phyloP scores from a whole-genome alignment of 2,888 invertebrate genomes.

The Nysson spinosus region DNA sequence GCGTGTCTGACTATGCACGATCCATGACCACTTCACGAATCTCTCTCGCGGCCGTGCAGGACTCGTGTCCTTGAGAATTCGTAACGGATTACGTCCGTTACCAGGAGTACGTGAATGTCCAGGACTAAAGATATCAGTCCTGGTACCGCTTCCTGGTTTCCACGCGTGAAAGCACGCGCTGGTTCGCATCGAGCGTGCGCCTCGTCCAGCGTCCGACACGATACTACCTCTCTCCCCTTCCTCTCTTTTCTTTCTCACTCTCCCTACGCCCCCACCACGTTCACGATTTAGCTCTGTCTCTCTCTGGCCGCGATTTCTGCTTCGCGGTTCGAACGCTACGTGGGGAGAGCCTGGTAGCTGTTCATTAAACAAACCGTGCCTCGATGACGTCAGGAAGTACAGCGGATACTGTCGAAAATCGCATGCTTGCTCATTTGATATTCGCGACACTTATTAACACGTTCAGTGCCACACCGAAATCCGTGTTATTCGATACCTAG shows the following conservation, averaged over 20 bases:
- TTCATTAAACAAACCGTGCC: slow-evolving; percentile 50
- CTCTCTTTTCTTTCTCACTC: slow-evolving; percentile 66
- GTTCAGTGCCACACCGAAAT: no score
- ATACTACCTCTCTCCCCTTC: slow-evolving; percentile 72
- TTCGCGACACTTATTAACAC: slow-evolving; percentile 9
- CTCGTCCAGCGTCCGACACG: slow-evolving; percentile 76
- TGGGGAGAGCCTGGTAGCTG: slow-evolving; percentile 34
- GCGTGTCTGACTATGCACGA: slow-evolving; percentile 48
- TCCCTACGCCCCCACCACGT: slow-evolving; percentile 63
- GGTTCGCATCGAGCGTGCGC: slow-evolving; percentile 74
- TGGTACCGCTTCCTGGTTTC: slow-evolving; percentile 57
- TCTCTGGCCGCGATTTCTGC: slow-evolving; percentile 59
- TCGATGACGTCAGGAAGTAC: slow-evolving; percentile 15
- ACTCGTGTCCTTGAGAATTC: slow-evolving; percentile 20
- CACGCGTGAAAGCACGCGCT: slow-evolving; percentile 69
- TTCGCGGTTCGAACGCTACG: neutral
- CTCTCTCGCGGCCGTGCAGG: slow-evolving; percentile 19
- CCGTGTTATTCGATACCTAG: no score
- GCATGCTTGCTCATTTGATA: neutral
- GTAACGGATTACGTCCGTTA: slow-evolving; percentile 21
- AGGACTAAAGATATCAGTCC: slow-evolving; percentile 42
- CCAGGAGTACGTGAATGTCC: slow-evolving; percentile 44
- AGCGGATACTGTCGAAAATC: slow-evolving; percentile 15
- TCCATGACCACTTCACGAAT: slow-evolving; percentile 45
- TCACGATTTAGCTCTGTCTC: slow-evolving; percentile 60